Conservation (phyloP, 2,797 vertebrate genomes). For the Carcharodon carcharias region DNA sequence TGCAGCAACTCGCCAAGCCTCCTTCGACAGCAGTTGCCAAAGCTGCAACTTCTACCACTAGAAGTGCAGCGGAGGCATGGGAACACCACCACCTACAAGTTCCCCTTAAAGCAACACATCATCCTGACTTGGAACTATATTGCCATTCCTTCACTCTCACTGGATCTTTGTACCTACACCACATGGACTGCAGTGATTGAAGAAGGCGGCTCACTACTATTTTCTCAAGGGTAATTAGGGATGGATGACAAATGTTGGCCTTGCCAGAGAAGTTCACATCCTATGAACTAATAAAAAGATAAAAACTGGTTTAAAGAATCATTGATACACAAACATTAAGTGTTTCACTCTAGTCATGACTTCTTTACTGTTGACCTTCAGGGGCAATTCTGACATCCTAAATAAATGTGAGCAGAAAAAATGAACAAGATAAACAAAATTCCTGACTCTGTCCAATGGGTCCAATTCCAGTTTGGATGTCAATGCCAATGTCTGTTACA, state of each 20-base stretch:
- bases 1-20: background rate
- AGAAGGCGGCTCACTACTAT: no score
- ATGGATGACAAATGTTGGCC: background rate
- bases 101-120: background rate
- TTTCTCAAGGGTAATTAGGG: background rate
- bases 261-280: background rate
- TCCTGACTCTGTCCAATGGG: background rate
- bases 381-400: background rate
- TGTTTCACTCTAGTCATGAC: background rate
- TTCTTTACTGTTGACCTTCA: background rate
- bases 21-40: background rate
- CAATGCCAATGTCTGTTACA: slow-evolving; percentile 7
- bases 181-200: background rate
- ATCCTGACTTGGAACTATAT: background rate
- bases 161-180: background rate
- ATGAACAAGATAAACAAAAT: background rate
- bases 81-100: background rate
- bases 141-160: background rate
- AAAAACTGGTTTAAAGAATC: background rate
- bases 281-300: background rate
- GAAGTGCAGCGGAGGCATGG: background rate
- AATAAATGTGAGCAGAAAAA: background rate
- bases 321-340: background rate
- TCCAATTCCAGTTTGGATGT: background rate
- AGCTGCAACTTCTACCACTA: background rate